Base-by-base conservation (phyloP, 2,113 vertebrate genomes). In the Rhabdornis inornatus region DNA sequence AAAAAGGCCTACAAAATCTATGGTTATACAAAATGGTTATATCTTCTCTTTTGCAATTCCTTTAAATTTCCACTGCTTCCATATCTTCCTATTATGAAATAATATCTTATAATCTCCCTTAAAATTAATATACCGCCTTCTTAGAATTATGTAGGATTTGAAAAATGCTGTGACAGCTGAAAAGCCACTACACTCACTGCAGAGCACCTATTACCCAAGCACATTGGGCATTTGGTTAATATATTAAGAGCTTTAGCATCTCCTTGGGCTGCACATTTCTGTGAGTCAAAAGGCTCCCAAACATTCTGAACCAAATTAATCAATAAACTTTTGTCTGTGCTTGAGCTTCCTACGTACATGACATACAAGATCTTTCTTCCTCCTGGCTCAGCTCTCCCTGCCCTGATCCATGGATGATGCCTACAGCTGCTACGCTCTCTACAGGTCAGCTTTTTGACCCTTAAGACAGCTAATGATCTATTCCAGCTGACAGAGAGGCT, bases 361-460 rank as follows among this genome's bases (percentile, higher is more conserved):
- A 85, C 3, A 10, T 9, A 69, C 0, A 2, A 47, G 56, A 24
- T 25, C 35, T 18, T 91, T 70, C 30, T 37, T 65, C 44, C 42
- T 42, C 13, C 15, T 17, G 31, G 27, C 44, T 79, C 49, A 82
- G 27, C 22, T 70, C 20, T 37, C 35, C 59, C 22, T 3, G 1
- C n/a, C 22, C 31, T 15, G 11, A 39, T n/a, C 42, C 28, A 37
- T 1, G 14, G 50, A 69, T 13, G 30, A 40, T 5, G 3, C 1
- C 0, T 10, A 60, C 0, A 2, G 45, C 80, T 49, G 59, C 61
- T 24, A 19, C 0, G 0, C 8, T n/a, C 18, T 66, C 24, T 49
- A 7, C 35, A 81, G 22, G 39, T 88, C 75, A 83, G 50, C 37
- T 85, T 69, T 56, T 68, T 69, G 56, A 71, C 30, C 1, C 1